These are phyloP conservation scores for Aphelocoma coerulescens DNA, from an alignment of 2,113 vertebrate genomes.

Conservation along the genomic window DNA sequence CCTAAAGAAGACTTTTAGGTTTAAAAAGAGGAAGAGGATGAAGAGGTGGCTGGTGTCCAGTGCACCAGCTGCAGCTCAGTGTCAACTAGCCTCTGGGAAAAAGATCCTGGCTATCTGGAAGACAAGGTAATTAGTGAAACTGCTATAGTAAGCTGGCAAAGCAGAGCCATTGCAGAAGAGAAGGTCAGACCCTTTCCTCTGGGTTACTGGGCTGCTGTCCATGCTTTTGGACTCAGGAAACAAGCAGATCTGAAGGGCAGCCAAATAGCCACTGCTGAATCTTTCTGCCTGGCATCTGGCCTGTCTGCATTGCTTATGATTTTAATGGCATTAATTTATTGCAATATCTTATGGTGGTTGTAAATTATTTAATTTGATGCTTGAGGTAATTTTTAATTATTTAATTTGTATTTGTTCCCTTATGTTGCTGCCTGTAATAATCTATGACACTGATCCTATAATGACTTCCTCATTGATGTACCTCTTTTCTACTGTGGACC, in stretches of 20 bases:
- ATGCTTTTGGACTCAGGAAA: background rate
- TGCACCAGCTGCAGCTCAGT: background rate
- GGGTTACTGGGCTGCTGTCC: background rate
- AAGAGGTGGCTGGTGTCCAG: background rate
- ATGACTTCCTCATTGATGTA: background rate
- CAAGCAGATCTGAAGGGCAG: background rate
- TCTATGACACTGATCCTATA: background rate
- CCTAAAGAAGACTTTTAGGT: background rate
- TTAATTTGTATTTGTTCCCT: slow-evolving; percentile 31
- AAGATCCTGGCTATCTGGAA: background rate
- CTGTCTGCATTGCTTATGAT: background rate
- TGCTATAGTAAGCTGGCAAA: background rate
- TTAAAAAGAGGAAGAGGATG: background rate
- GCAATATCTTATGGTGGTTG: background rate
- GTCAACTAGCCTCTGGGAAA: background rate
- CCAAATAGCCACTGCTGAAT: background rate
- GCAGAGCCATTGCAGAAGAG: background rate
- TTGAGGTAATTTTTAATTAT: slow-evolving; percentile 22
- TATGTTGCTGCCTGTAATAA: background rate
- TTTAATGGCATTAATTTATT: slow-evolving; percentile 13
- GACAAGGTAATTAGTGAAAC: background rate
- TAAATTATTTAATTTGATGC: slow-evolving; percentile 42
- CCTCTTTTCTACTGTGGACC: background rate
- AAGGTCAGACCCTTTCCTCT: background rate
- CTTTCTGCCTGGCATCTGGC: background rate